Conservation (phyloP, 2,113 vertebrate species). For the Hydropotes inermis region DNA sequence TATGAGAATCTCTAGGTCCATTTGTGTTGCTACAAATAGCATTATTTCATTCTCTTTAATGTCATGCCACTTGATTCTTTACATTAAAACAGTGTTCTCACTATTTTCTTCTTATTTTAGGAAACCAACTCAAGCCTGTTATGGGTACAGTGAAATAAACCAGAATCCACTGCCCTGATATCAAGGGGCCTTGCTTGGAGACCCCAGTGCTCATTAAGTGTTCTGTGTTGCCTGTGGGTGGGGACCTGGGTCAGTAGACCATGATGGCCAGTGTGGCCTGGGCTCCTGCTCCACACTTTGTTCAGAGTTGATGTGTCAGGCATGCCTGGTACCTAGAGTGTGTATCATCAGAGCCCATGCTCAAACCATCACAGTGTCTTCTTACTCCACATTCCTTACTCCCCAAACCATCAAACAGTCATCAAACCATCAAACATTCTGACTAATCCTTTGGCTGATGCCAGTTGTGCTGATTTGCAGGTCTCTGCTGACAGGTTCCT, state of each 20-base stretch:
- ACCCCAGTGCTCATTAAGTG: background rate
- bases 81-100: background rate
- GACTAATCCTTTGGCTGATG: fast-evolving
- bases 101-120: background rate
- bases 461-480: background rate
- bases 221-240: background rate
- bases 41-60: background rate
- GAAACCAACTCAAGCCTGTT: background rate
- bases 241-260: background rate
- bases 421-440: background rate
- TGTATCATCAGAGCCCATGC: fast-evolving
- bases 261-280: background rate
- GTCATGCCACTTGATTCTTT: background rate
- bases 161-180: background rate
- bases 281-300: fast-evolving
- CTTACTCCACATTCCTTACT: background rate
- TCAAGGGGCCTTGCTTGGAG: background rate
- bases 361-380: background rate
- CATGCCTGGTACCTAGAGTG: fast-evolving
- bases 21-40: background rate
- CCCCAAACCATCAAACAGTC: background rate
- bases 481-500: background rate
- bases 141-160: background rate
- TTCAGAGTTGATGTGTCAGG: fast-evolving
- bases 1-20: background rate